phyloP scores from a whole-genome alignment of 2,113 vertebrate species.

The Balaenoptera acutorostrata region DNA sequence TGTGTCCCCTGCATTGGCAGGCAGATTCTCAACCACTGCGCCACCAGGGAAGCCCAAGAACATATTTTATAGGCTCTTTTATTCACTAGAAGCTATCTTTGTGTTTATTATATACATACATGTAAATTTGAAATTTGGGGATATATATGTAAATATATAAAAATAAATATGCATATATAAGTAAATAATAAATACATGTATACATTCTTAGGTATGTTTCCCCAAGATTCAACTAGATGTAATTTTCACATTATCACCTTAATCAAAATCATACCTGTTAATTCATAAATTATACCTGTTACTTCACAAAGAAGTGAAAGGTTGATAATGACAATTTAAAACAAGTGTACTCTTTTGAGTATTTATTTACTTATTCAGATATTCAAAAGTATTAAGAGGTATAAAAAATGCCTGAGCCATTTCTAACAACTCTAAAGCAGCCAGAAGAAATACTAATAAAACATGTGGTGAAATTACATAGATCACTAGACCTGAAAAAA shows the following conservation, averaged over 20 bases:
- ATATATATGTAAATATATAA: not conserved
- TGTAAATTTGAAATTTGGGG: not conserved
- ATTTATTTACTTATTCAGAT: slow-evolving; percentile 24
- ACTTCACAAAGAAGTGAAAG: not conserved
- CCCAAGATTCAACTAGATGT: not conserved
- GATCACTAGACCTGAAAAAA: not conserved
- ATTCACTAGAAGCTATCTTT: not conserved
- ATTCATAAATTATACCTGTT: not conserved
- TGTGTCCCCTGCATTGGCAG: not conserved
- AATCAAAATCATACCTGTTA: slow-evolving; percentile 6
- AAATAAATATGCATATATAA: not conserved
- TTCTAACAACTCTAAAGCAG: not conserved
- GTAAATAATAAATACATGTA: not conserved
- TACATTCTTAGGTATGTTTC: not conserved
- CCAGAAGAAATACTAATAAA: slow-evolving; percentile 24
- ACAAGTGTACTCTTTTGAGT: not conserved
- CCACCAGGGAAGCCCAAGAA: not conserved
- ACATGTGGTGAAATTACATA: not conserved
- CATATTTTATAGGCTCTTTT: not conserved
- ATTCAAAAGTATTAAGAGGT: not conserved
- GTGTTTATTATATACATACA: not conserved
- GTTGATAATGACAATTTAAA: not conserved
- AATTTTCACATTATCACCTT: slow-evolving; percentile 26
- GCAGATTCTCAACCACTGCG: not conserved
- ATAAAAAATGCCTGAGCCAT: not conserved